A percentile compares a stretch with the other conserved stretches of the same genome.
These are phyloP conservation scores for Eumaeus atala DNA, from an alignment of 1,140 invertebrate genomes.

Conservation along the genomic window DNA sequence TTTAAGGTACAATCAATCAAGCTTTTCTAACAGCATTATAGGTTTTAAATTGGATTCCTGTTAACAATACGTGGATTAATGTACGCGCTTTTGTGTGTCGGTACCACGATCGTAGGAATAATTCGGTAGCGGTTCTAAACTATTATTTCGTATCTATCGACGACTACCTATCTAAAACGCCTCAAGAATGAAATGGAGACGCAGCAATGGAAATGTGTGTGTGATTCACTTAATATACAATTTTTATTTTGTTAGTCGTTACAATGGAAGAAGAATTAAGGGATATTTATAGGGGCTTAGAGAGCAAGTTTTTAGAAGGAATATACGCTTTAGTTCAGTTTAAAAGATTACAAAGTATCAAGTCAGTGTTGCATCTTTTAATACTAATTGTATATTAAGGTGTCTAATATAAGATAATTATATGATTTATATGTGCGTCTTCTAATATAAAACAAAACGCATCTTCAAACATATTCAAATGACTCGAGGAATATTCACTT, in stretches of 20 bases:
- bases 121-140: background rate
- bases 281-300: conserved; percentile 49
- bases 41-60: conserved; percentile 67
- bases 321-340: conserved; percentile 1
- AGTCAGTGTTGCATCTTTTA: background rate
- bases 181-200: no score
- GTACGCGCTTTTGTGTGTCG: conserved; percentile 40
- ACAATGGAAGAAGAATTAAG: conserved; percentile 47
- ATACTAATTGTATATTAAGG: background rate
- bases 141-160: background rate
- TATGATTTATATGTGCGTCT: no score
- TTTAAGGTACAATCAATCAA: conserved; percentile 62
- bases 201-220: no score
- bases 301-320: background rate
- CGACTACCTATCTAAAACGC: no score
- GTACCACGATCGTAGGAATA: conserved; percentile 20
- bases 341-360: background rate
- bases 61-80: conserved; percentile 66
- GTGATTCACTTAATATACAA: no score
- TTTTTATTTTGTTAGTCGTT: conserved; percentile 24
- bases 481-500: no score
- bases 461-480: no score
- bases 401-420: no score
- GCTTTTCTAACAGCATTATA: conserved; percentile 53
- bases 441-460: no score